Evolutionary conservation across 2,113 vertebrate genomes (phyloP), one percentile per base, ranked within the genome.

Genomic region (Onychorhynchus coronatus): DNA sequence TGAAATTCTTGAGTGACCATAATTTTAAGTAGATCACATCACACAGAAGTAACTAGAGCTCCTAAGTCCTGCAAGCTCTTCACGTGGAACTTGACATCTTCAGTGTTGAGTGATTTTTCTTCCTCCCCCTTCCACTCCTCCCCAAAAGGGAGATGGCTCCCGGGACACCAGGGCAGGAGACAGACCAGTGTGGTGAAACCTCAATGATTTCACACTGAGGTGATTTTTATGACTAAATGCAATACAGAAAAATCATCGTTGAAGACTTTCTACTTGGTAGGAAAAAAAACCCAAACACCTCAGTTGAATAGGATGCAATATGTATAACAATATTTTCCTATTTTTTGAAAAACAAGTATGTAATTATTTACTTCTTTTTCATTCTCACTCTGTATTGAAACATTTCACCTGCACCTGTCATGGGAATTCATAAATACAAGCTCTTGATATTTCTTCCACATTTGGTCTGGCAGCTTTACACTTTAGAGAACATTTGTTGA

Each of bases 131-230:
- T 66, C 14, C 28, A 7, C 35, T 41, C 7, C 27, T 20, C 19
- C 3, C 0, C 42, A 75, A 11, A 9, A 13, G 33, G 15, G n/a
- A 76, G 11, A 20, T 25, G 42, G 24, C 18, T 91, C 6, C 17
- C 5, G 13, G 58, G 8, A 50, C 18, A 33, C 7, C 50, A 65
- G 49, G 28, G 21, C 35, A 73, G 12, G n/a, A 77, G 22, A 46
- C 9, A 19, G 22, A n/a, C 0, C 0, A 5, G 6, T 44, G 9
- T 47, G 12, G 7, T 56, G 79, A 66, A 35, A 30, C 21, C 5
- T 35, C 35, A 59, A 7, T 30, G 10, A 39, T 83, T 86, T 79
- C 75, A 85, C 17, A 58, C 9, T 67, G 37, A 25, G 47, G 18
- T 70, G 33, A 44, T 30, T 73, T 65, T 65, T 66, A 12, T 52